Conservation (phyloP, 2,113 vertebrate genomes). For the Jaculus jaculus region DNA sequence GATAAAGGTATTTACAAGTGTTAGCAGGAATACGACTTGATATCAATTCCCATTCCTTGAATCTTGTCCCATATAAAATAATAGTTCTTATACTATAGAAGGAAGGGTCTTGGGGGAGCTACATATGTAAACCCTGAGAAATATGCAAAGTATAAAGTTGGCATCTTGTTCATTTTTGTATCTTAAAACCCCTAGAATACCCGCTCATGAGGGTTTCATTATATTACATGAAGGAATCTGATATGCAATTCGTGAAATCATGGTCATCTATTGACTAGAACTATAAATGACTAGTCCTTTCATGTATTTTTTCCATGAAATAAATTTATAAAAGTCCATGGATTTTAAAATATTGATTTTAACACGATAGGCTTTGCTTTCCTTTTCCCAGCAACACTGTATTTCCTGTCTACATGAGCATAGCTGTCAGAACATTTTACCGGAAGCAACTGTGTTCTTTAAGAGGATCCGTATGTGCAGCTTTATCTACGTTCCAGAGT, state of each 20-base stretch:
- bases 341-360: conserved; percentile 53
- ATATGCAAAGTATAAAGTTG: conserved; percentile 22
- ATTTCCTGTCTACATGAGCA: conserved; percentile 61
- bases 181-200: neutral
- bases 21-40: neutral
- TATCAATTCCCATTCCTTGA: neutral
- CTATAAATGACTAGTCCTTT: neutral
- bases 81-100: neutral
- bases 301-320: conserved; percentile 52
- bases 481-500: conserved; percentile 51
- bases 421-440: conserved; percentile 40
- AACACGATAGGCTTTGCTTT: conserved; percentile 16
- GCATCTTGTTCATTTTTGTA: neutral
- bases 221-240: conserved; percentile 28
- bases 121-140: conserved; percentile 17
- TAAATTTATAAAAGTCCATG: conserved; percentile 24
- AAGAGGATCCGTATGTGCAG: neutral
- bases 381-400: conserved; percentile 24
- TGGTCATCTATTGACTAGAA: neutral
- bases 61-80: neutral
- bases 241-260: conserved; percentile 3
- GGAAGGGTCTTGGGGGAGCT: neutral
- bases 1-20: neutral
- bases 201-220: neutral
- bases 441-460: conserved; percentile 44